Base-by-base conservation (phyloP, 2,113 vertebrate species). In the Oreochromis aureus region DNA sequence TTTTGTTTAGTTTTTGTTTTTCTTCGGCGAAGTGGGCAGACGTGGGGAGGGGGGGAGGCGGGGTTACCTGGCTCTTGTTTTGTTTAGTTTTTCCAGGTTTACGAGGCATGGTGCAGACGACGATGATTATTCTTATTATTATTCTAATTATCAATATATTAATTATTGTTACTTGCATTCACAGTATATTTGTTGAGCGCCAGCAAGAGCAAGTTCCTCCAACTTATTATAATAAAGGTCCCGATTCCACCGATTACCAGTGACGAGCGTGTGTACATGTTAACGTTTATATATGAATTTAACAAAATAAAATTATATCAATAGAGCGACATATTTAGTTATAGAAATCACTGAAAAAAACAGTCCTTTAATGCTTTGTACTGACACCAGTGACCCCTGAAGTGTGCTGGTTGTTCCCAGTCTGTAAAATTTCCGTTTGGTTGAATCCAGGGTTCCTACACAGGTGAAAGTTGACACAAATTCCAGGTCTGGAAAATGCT, bases 101-200 rank as follows among this genome's bases (percentile, higher is more conserved):
- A 98, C 97, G 97, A 93, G 92, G 97, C 97, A 98, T 97, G 97
- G 98, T 97, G 97, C 97, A 97, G 97, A 97, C 51, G 96, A 88
- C 3, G 56, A 58, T 61, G 78, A 90, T 89, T 88, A 86, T 90
- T 63, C 79, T 91, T 89, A 86, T 94, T 89, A 83, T 94, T 93
- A 94, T 94, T 97, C 93, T 95, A 89, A 94, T 96, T 90, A 90
- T 95, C 85, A 93, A 96, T 97, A 96, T 94, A 92, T 90, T 93
- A 87, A 93, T 93, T 88, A 93, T 95, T 94, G 90, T 95, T 95
- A 95, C 94, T 93, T 96, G 95, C 96, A 95, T 96, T 96, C 93
- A 96, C 95, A 95, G 90, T 96, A 94, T 96, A 96, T 96, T 95
- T 96, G 96, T 96, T 96, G 92, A 95, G 94, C 93, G 94, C 93